Conservation (phyloP, 1,140 invertebrate species). For the Pseudomyrmex pallidus region DNA sequence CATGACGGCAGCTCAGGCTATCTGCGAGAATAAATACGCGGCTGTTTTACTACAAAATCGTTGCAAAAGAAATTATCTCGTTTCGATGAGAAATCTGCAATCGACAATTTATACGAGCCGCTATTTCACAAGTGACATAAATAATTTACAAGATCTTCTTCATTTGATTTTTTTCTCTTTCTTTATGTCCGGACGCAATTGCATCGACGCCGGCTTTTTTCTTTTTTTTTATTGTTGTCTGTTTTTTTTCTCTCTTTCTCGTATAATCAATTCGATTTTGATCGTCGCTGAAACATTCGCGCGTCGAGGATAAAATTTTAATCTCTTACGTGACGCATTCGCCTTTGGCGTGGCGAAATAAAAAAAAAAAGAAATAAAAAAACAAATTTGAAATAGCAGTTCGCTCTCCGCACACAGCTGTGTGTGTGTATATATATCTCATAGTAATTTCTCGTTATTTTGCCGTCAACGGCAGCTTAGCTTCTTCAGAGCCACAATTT, state of each 20-base stretch:
- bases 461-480: not conserved
- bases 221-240: not conserved
- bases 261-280: conserved; percentile 12
- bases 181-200: not conserved
- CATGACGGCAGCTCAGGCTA: no score
- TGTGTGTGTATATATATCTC: not conserved
- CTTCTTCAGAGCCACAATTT: not conserved
- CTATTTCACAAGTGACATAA: not conserved
- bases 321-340: conserved; percentile 35
- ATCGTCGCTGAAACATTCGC: conserved; percentile 7
- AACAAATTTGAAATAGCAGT: not conserved
- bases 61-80: not conserved
- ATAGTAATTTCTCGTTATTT: conserved; percentile 38
- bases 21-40: not conserved
- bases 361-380: not conserved
- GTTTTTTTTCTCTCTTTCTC: not conserved
- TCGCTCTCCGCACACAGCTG: not conserved
- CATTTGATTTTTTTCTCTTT: conserved; percentile 8
- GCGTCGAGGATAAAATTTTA: conserved; percentile 39
- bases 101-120: not conserved
- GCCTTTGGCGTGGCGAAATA: not conserved
- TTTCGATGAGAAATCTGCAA: not conserved
- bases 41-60: not conserved
- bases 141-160: not conserved
- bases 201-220: not conserved